phyloP scores from a whole-genome alignment of 2,888 invertebrate genomes.

The Augiades crinisus region DNA sequence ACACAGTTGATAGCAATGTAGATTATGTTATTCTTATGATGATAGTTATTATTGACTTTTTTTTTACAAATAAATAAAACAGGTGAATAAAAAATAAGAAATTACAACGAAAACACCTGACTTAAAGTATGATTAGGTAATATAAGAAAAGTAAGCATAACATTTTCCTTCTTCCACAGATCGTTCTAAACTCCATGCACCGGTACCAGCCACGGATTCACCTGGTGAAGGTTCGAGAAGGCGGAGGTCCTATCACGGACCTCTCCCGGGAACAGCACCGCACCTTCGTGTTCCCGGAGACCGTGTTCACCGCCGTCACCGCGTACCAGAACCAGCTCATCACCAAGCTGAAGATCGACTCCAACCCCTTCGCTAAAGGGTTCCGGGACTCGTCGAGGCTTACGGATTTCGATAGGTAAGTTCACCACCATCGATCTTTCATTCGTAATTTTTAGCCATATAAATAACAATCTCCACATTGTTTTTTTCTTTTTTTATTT shows the following conservation, averaged over 20 bases:
- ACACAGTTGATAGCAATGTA: no score
- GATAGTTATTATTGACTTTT: no score
- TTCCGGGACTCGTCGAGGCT: slow-evolving; percentile 97
- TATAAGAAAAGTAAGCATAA: no score
- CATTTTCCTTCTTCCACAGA: slow-evolving; percentile 83
- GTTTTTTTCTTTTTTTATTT: no score
- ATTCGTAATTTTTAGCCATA: no score
- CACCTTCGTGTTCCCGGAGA: slow-evolving; percentile 98
- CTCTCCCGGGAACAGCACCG: slow-evolving; percentile 95
- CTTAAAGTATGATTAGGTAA: no score
- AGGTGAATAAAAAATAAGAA: no score
- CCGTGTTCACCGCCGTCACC: slow-evolving; percentile 99
- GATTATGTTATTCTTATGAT: no score
- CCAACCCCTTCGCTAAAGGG: slow-evolving; percentile 99
- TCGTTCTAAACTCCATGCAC: slow-evolving; percentile 99
- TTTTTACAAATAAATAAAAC: no score
- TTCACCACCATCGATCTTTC: no score
- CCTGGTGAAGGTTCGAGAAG: slow-evolving; percentile 87
- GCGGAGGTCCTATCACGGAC: slow-evolving; percentile 89
- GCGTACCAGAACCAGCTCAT: slow-evolving; percentile 99
- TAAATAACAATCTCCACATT: no score
- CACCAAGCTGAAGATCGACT: slow-evolving; percentile 98
- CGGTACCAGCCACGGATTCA: slow-evolving; percentile 99
- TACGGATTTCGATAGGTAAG: slow-evolving; percentile 94
- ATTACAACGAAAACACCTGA: no score